Percentiles rank a stretch among this genome's conserved stretches.
These are phyloP conservation scores for Peribatodes rhomboidaria DNA, from an alignment of 2,888 invertebrate species.

Conservation along the genomic window DNA sequence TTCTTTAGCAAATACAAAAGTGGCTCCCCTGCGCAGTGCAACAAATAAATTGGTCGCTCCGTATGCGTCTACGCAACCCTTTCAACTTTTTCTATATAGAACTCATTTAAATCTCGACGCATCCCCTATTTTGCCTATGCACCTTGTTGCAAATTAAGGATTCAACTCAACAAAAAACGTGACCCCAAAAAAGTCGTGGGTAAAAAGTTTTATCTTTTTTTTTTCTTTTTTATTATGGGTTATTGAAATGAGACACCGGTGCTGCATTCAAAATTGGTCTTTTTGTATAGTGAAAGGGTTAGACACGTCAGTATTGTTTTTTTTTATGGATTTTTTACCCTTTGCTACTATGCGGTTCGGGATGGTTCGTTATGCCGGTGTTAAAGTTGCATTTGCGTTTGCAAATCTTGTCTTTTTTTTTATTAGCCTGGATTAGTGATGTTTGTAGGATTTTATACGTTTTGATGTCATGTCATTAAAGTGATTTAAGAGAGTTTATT, in stretches of 20 bases:
- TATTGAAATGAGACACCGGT: conserved; percentile 87
- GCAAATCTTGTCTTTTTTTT: conserved; percentile 45
- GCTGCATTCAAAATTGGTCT: conserved; percentile 84
- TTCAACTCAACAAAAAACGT: conserved; percentile 78
- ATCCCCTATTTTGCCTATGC: conserved; percentile 81
- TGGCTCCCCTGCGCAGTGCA: neutral
- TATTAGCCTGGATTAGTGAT: conserved; percentile 26
- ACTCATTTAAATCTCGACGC: conserved; percentile 80
- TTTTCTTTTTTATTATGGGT: conserved; percentile 77
- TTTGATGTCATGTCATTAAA: neutral
- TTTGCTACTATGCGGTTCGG: conserved; percentile 76
- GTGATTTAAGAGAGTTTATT: too few relatives aligned
- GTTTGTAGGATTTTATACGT: conserved; percentile 20
- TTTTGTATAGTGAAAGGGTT: conserved; percentile 79
- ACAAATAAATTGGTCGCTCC: neutral
- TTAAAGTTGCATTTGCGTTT: conserved; percentile 77
- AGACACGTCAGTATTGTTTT: conserved; percentile 69
- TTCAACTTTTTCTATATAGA: conserved; percentile 75
- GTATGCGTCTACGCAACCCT: conserved; percentile 60
- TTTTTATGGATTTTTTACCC: conserved; percentile 67
- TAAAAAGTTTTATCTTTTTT: conserved; percentile 83
- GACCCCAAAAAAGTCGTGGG: conserved; percentile 83
- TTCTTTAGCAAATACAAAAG: neutral
- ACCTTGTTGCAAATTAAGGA: conserved; percentile 87
- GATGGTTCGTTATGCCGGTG: conserved; percentile 79